Evolutionary conservation across 1,140 invertebrate species (phyloP).

Genomic region (Drosophila neocordata): DNA sequence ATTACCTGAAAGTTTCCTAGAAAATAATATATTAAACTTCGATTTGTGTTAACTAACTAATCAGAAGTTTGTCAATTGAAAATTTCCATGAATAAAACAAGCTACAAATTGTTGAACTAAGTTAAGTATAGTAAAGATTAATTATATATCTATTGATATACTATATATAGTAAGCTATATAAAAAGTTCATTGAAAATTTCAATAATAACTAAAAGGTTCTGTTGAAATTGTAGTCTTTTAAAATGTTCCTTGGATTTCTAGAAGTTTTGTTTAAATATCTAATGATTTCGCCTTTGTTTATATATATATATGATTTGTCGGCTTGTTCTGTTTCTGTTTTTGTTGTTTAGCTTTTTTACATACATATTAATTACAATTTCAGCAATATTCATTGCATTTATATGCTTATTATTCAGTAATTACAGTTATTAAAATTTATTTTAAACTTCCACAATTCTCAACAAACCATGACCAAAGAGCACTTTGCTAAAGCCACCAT

Average conservation of each 20-base stretch:
- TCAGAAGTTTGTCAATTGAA: too few relatives aligned
- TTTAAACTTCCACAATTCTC: slow-evolving; percentile 40
- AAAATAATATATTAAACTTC: too few relatives aligned
- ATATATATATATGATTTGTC: too few relatives aligned
- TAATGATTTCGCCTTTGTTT: not conserved
- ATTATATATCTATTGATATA: not conserved
- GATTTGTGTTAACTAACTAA: too few relatives aligned
- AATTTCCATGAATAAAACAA: too few relatives aligned
- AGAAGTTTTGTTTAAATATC: slow-evolving; percentile 26
- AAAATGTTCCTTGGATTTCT: slow-evolving; percentile 2
- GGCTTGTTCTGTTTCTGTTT: not conserved
- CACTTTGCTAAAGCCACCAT: slow-evolving; percentile 46
- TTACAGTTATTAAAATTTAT: slow-evolving; percentile 57
- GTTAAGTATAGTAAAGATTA: not conserved
- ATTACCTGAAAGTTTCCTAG: too few relatives aligned
- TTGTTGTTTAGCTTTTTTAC: not conserved
- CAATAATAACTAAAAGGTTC: not conserved
- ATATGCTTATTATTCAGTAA: slow-evolving; percentile 59
- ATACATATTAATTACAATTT: slow-evolving; percentile 21
- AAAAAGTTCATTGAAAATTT: slow-evolving; percentile 15
- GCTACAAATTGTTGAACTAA: too few relatives aligned
- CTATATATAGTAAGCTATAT: not conserved
- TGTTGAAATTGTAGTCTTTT: not conserved
- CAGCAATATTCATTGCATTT: slow-evolving; percentile 28
- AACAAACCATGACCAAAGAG: slow-evolving; percentile 61